These are phyloP conservation scores for Tragelaphus strepsiceros DNA, from an alignment of 2,113 vertebrate genomes.

Conservation along the genomic window DNA sequence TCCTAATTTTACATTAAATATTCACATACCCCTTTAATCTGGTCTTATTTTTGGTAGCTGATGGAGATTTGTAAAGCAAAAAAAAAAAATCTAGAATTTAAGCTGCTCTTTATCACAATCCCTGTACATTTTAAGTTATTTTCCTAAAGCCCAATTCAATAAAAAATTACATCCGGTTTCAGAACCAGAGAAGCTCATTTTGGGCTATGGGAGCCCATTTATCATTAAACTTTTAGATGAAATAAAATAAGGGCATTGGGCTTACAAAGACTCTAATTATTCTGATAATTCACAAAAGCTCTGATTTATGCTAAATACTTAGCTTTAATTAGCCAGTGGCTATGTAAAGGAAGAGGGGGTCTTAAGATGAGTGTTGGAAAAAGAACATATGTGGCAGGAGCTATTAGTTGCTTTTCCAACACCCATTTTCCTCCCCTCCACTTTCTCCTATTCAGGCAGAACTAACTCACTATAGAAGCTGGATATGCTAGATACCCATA, in stretches of 20 bases:
- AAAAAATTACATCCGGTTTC: constrained; percentile 71
- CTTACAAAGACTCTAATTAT: constrained; percentile 68
- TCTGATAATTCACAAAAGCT: constrained; percentile 70
- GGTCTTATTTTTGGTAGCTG: constrained; percentile 72
- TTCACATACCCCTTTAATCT: constrained; percentile 30
- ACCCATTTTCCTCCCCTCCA: neutral
- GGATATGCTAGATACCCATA: constrained; percentile 17
- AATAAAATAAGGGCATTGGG: constrained; percentile 57
- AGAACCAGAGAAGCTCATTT: constrained; percentile 53
- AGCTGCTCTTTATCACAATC: constrained; percentile 74
- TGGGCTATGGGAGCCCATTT: constrained; percentile 68
- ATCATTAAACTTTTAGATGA: constrained; percentile 68
- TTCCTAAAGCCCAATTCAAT: constrained; percentile 67
- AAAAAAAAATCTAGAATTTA: constrained; percentile 58
- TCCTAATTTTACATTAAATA: constrained; percentile 75
- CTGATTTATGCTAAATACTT: constrained; percentile 74
- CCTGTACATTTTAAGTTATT: constrained; percentile 59
- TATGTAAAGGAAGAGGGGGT: constrained; percentile 56
- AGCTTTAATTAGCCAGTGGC: constrained; percentile 65
- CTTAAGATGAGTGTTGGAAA: constrained; percentile 56
- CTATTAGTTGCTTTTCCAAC: constrained; percentile 46
- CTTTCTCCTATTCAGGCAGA: constrained; percentile 18
- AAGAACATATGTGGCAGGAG: constrained; percentile 49
- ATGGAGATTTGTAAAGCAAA: constrained; percentile 61
- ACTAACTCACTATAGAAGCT: neutral